phyloP scores from a whole-genome alignment of 2,113 vertebrate genomes.

The Piaya cayana region DNA sequence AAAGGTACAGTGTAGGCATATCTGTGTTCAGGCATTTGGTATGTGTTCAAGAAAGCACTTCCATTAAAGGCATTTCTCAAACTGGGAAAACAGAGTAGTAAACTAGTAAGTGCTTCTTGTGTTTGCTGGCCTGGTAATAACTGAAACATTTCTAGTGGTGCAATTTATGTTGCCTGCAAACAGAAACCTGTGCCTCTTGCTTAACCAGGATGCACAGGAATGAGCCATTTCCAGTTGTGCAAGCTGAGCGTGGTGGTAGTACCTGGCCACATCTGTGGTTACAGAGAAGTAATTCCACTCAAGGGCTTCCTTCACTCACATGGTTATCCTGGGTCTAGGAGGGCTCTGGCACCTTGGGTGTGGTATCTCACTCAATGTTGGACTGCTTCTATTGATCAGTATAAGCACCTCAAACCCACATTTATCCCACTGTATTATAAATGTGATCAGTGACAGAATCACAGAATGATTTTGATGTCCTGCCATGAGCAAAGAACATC shows the following conservation, averaged over 20 bases:
- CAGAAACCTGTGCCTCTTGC: neutral
- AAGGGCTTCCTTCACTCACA: neutral
- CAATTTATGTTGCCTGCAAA: neutral
- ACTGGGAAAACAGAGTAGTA: conserved; percentile 18
- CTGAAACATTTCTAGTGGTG: neutral
- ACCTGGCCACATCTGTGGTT: neutral
- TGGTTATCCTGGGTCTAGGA: neutral
- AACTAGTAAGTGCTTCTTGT: neutral
- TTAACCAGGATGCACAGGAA: neutral
- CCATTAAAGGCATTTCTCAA: conserved; percentile 4
- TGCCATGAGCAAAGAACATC: neutral
- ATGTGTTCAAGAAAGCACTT: neutral
- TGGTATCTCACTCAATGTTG: rapidly evolving
- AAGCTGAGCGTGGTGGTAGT: neutral
- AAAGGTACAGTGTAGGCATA: neutral
- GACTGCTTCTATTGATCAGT: neutral
- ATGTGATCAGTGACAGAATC: neutral
- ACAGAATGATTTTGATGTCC: neutral
- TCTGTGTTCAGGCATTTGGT: neutral
- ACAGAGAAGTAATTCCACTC: neutral
- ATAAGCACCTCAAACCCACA: neutral
- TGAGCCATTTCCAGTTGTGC: neutral
- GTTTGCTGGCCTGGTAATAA: conserved; percentile 41
- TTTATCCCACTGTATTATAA: neutral
- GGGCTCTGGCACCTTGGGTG: neutral